A percentile compares a stretch with the other conserved stretches of the same genome.
Evolutionary conservation across 2,113 vertebrate species (phyloP).

Genomic region (Apodemus speciosus): DNA sequence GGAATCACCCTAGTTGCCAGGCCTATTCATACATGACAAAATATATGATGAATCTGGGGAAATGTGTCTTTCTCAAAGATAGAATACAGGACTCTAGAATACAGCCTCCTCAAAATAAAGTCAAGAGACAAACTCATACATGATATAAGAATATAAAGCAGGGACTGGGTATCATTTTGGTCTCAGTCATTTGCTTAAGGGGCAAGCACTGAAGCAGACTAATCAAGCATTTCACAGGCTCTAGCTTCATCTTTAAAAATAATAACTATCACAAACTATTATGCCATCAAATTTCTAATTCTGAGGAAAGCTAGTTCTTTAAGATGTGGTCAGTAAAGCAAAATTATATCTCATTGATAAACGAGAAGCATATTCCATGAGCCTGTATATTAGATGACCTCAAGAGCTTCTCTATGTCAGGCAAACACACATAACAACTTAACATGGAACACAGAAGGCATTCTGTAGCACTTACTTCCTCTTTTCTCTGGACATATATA

Average conservation of each 20-base stretch:
- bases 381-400: too few relatives aligned
- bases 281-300: neutral
- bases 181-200: neutral
- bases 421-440: neutral
- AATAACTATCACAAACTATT: neutral
- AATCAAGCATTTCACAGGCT: neutral
- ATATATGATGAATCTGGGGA: neutral
- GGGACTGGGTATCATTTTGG: neutral
- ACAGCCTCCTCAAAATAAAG: neutral
- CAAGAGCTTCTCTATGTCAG: neutral
- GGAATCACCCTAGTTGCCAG: neutral
- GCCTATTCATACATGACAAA: neutral
- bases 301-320: neutral
- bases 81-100: fast-evolving
- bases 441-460: fast-evolving
- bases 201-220: neutral
- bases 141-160: neutral
- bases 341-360: neutral
- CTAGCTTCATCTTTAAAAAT: neutral
- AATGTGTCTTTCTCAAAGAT: neutral
- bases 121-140: neutral
- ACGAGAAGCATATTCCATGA: neutral
- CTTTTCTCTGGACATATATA: neutral
- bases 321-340: neutral
- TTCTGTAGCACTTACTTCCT: neutral